Percentiles rank a stretch among this genome's conserved stretches.
phyloP scores from a whole-genome alignment of 2,888 invertebrate species.

The Escarpia spicata region DNA sequence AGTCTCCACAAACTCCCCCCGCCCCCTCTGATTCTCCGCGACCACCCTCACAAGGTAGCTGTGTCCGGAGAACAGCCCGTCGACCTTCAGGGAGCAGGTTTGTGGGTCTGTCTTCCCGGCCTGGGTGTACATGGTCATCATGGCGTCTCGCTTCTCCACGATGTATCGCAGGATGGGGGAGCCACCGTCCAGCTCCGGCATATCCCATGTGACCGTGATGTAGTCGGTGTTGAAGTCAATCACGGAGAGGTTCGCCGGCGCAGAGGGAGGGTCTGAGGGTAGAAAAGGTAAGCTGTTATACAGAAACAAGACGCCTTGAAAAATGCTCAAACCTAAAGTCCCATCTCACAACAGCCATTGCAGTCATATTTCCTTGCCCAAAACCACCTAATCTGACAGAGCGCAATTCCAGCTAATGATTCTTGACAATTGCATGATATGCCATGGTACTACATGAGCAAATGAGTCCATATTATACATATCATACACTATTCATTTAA shows the following conservation, averaged over 20 bases:
- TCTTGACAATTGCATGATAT: too few species aligned
- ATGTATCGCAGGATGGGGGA: slow-evolving; percentile 49
- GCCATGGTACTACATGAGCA: too few species aligned
- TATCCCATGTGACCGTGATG: slow-evolving; percentile 58
- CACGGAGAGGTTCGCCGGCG: slow-evolving; percentile 46
- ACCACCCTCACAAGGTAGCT: slow-evolving; percentile 84
- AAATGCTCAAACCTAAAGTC: too few species aligned
- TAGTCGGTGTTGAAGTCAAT: slow-evolving; percentile 52
- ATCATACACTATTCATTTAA: too few species aligned
- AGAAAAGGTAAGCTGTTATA: too few species aligned
- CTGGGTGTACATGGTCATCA: slow-evolving; percentile 34
- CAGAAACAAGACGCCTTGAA: too few species aligned
- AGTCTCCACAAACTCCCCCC: slow-evolving; percentile 70
- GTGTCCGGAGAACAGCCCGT: slow-evolving; percentile 40
- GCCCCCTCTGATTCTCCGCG: slow-evolving; percentile 86
- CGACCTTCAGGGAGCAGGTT: slow-evolving; percentile 28
- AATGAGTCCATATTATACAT: too few species aligned
- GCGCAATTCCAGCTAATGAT: too few species aligned
- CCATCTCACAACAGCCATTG: not conserved
- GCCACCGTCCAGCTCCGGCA: slow-evolving; percentile 60
- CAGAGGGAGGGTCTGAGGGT: slow-evolving; percentile 54
- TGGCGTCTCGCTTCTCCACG: slow-evolving; percentile 46
- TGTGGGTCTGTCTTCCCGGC: not conserved
- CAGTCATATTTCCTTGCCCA: too few species aligned
- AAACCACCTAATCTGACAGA: too few species aligned